phyloP scores from a whole-genome alignment of 2,888 invertebrate species.

The Dioctria linearis region DNA sequence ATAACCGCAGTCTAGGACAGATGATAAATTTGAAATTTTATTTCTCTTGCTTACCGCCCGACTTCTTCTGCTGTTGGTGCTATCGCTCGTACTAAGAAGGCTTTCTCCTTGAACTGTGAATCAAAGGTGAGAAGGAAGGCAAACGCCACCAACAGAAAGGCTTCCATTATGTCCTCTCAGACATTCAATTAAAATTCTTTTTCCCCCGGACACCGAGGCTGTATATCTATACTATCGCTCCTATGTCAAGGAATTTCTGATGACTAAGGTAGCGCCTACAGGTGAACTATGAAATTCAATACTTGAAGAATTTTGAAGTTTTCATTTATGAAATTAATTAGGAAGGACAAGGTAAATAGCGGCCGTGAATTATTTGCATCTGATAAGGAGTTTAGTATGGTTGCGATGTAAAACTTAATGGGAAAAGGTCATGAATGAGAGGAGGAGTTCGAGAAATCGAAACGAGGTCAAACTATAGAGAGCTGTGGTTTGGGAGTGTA shows the following conservation, averaged over 20 bases:
- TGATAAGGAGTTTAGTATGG: background rate
- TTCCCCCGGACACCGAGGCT: too few relatives aligned
- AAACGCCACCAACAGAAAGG: constrained; percentile 7
- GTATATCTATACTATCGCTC: background rate
- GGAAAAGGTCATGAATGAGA: constrained; percentile 12
- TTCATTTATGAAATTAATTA: constrained; percentile 44
- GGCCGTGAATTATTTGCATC: background rate
- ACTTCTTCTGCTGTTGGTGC: background rate
- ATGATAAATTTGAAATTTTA: constrained; percentile 33
- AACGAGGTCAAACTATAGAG: background rate
- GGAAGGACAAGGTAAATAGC: constrained; percentile 28
- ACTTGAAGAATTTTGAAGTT: constrained; percentile 43
- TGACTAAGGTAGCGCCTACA: constrained; percentile 8
- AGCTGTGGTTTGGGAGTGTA: background rate
- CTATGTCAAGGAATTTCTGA: background rate
- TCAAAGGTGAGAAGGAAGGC: constrained; percentile 7
- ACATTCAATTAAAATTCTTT: constrained; percentile 34
- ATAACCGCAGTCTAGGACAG: constrained; percentile 14
- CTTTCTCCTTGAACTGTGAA: constrained; percentile 12
- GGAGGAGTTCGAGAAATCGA: background rate
- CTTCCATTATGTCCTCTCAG: constrained; percentile 16
- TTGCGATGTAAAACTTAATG: background rate
- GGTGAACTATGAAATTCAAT: constrained; percentile 48
- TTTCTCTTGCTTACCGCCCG: background rate
- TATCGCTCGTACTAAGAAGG: background rate